Conservation (phyloP, 2,113 vertebrate genomes). For the Lepidothrix coronata region DNA sequence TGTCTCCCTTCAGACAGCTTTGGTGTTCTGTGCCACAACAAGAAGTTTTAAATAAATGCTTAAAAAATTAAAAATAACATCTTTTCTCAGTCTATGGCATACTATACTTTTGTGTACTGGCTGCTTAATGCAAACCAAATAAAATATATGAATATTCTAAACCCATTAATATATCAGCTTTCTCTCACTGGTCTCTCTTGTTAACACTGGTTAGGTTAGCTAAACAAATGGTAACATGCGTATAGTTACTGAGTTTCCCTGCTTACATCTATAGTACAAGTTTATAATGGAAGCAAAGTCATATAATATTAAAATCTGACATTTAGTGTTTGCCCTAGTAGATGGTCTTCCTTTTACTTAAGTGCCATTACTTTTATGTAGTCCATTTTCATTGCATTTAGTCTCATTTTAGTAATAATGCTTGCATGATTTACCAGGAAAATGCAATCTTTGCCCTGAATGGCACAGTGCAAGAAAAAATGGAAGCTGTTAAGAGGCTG, state of each 20-base stretch:
- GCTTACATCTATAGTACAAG: slow-evolving; percentile 72
- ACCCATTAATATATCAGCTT: background rate
- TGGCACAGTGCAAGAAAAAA: slow-evolving; percentile 85
- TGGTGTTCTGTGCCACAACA: background rate
- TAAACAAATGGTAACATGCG: slow-evolving; percentile 15
- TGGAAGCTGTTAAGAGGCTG: slow-evolving; percentile 96
- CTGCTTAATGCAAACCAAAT: background rate
- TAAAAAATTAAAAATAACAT: background rate
- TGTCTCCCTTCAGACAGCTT: background rate
- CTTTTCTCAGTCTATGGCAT: background rate
- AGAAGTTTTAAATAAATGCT: background rate
- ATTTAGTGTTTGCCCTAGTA: slow-evolving; percentile 79
- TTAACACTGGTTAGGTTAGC: slow-evolving; percentile 48
- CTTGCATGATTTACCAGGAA: slow-evolving; percentile 97
- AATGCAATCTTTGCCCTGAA: slow-evolving; percentile 91
- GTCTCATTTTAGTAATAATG: slow-evolving; percentile 93
- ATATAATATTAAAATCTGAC: slow-evolving; percentile 81
- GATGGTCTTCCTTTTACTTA: slow-evolving; percentile 81
- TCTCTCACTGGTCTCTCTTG: background rate
- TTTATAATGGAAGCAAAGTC: slow-evolving; percentile 77
- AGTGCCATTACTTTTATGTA: slow-evolving; percentile 82
- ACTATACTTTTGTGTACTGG: background rate
- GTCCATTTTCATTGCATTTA: slow-evolving; percentile 85
- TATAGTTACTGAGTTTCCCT: slow-evolving; percentile 67
- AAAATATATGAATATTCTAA: background rate